Evolutionary conservation across 2,113 vertebrate species (phyloP).

Genomic region (Oncorhynchus kisutch): DNA sequence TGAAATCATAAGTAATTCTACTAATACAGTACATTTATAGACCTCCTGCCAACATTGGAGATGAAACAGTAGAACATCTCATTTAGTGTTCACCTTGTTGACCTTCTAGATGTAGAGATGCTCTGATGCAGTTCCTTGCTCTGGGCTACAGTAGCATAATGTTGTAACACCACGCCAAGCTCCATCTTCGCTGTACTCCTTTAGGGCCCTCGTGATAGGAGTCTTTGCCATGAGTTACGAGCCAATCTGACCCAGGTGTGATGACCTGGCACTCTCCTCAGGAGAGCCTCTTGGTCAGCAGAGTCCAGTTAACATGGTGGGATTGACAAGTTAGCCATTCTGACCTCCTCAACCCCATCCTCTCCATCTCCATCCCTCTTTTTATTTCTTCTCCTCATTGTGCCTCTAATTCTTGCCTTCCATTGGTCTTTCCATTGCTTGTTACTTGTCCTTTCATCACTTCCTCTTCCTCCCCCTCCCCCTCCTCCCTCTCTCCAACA

Average conservation of each 20-base stretch:
- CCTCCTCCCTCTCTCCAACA: not conserved
- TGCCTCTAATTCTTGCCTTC: too few species aligned
- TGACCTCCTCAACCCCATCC: not conserved
- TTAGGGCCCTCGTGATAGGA: not conserved
- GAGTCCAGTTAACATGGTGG: not conserved
- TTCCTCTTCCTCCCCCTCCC: too few species aligned
- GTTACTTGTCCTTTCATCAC: too few species aligned
- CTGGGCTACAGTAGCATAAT: not conserved
- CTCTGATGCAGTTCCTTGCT: not conserved
- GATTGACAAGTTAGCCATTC: not conserved
- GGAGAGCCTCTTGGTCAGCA: not conserved
- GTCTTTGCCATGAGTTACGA: conserved; percentile 4
- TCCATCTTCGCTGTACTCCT: not conserved
- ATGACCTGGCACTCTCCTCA: not conserved
- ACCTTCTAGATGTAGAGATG: not conserved
- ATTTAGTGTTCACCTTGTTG: conserved; percentile 15
- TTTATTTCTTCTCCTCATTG: too few species aligned
- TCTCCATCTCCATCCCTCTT: too few species aligned
- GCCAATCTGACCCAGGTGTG: not conserved
- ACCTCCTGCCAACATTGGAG: not conserved
- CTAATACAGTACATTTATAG: not conserved
- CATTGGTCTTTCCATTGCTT: not conserved
- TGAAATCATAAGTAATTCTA: not conserved
- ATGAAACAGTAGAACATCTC: not conserved
- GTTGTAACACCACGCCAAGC: not conserved